Evolutionary conservation across 2,797 vertebrate genomes (phyloP).

Genomic region (Phataginus tricuspis): DNA sequence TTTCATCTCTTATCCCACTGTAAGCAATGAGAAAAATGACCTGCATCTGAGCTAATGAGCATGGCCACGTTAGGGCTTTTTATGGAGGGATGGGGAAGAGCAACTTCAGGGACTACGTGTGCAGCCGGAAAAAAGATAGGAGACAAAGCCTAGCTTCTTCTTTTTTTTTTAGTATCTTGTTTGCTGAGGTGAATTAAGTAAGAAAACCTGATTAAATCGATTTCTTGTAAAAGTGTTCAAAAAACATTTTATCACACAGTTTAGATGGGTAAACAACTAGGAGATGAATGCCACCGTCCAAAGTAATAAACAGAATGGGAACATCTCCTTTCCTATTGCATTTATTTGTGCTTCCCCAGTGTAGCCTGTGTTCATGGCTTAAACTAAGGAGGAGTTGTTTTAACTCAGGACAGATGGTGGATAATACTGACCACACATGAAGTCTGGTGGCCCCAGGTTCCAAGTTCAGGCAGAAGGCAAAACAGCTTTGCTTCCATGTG

Average conservation of each 20-base stretch:
- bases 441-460: conserved; percentile 76
- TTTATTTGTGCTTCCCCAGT: conserved; percentile 73
- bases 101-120: background rate
- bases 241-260: conserved; percentile 41
- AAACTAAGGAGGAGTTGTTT: conserved; percentile 78
- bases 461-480: conserved; percentile 58
- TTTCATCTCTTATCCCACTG: background rate
- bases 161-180: conserved; percentile 27
- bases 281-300: background rate
- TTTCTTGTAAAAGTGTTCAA: conserved; percentile 56
- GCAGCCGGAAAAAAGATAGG: conserved; percentile 3
- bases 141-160: background rate
- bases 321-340: conserved; percentile 62
- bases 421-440: conserved; percentile 80
- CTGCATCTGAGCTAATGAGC: background rate
- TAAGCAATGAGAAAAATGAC: background rate
- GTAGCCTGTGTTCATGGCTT: conserved; percentile 76
- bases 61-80: background rate
- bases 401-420: conserved; percentile 86
- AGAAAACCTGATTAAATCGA: conserved; percentile 54
- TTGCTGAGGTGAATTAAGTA: conserved; percentile 51
- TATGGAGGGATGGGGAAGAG: background rate
- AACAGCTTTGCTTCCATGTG: conserved; percentile 66
- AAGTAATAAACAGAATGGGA: background rate
- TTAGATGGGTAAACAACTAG: background rate